Evolutionary conservation across 2,113 vertebrate genomes (phyloP).

Genomic region (Pao palembangensis): DNA sequence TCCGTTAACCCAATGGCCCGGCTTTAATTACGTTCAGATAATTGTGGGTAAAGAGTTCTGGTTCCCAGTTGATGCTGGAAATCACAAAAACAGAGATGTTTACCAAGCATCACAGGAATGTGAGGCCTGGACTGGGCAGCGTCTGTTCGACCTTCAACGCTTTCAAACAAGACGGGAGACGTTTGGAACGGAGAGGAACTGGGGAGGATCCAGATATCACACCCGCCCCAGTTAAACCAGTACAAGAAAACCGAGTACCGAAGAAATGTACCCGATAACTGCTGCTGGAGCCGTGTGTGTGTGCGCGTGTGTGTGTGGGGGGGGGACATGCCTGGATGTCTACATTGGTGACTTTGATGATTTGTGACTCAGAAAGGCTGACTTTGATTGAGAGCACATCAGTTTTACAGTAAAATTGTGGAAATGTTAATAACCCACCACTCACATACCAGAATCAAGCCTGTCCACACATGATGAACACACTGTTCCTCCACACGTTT

Average conservation of each 20-base stretch:
- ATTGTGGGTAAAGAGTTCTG: background rate
- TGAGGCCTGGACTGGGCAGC: background rate
- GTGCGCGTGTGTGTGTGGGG: too few relatives aligned
- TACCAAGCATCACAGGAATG: background rate
- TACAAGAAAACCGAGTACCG: too few relatives aligned
- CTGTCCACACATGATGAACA: too few relatives aligned
- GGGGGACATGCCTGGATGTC: conserved; percentile 12
- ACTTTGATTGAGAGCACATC: background rate
- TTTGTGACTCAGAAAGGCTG: conserved; percentile 2
- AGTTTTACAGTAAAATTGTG: background rate
- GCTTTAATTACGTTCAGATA: background rate
- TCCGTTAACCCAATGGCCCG: background rate
- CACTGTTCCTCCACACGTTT: too few relatives aligned
- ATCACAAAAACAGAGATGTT: background rate
- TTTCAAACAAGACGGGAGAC: too few relatives aligned
- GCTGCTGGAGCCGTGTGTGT: too few relatives aligned
- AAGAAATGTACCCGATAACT: background rate
- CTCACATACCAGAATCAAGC: background rate
- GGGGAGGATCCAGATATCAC: too few relatives aligned
- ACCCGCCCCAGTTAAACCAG: too few relatives aligned
- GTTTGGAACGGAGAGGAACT: background rate
- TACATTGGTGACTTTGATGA: conserved; percentile 29
- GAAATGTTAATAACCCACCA: too few relatives aligned
- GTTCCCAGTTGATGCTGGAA: background rate
- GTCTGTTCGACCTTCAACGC: too few relatives aligned